These are phyloP conservation scores for Sycophila texana DNA, from an alignment of 2,888 invertebrate genomes.

Conservation along the genomic window DNA sequence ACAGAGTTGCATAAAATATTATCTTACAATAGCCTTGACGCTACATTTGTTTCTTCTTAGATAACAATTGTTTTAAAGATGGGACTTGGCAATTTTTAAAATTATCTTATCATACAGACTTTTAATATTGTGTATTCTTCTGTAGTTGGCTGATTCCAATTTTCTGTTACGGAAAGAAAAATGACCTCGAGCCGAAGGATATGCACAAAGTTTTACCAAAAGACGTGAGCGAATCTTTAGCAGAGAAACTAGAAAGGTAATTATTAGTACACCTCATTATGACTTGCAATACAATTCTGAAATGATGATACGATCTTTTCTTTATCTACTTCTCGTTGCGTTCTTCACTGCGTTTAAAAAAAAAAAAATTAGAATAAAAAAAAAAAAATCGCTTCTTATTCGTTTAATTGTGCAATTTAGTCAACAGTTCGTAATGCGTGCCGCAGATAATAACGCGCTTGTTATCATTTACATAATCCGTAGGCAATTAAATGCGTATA, in stretches of 20 bases:
- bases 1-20: too few species aligned
- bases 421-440: too few species aligned
- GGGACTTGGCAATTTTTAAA: neutral
- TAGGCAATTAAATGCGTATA: too few species aligned
- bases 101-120: neutral
- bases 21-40: neutral
- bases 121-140: neutral
- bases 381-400: too few species aligned
- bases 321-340: too few species aligned
- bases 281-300: too few species aligned
- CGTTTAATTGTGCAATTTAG: too few species aligned
- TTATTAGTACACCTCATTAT: too few species aligned
- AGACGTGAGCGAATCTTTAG: constrained; percentile 82
- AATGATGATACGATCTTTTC: too few species aligned
- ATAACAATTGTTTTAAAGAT: neutral
- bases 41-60: neutral
- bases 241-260: constrained; percentile 80
- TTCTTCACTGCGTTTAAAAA: neutral
- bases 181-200: constrained; percentile 81
- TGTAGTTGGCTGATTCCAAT: constrained; percentile 83
- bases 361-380: too few species aligned
- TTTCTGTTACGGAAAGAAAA: constrained; percentile 81
- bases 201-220: constrained; percentile 80
- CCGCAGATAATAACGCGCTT: too few species aligned
- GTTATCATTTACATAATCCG: too few species aligned